Evolutionary conservation across 2,113 vertebrate genomes (phyloP).

Genomic region (Pseudorhombus dupliciocellatus): DNA sequence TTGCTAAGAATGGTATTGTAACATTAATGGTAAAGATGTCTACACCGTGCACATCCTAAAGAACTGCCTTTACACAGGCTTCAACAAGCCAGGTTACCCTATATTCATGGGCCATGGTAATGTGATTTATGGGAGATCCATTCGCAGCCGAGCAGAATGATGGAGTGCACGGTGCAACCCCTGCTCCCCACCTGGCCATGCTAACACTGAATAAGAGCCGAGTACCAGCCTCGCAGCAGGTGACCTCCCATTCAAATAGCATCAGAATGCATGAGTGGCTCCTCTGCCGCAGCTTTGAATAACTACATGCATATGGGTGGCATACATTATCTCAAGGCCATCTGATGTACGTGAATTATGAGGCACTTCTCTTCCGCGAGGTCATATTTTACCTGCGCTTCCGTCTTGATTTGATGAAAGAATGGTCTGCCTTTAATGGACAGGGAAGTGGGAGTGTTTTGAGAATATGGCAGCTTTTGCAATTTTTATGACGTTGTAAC

Average conservation of each 20-base stretch:
- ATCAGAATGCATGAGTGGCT: conserved; percentile 65
- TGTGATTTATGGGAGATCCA: conserved; percentile 71
- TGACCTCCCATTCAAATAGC: conserved; percentile 57
- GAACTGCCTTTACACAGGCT: conserved; percentile 22
- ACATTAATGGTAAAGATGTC: conserved; percentile 8
- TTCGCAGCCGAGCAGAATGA: conserved; percentile 64
- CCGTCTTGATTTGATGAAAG: conserved; percentile 76
- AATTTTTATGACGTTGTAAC: conserved; percentile 64
- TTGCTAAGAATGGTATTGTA: not conserved
- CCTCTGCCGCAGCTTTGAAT: conserved; percentile 67
- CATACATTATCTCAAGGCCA: conserved; percentile 58
- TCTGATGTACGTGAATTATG: conserved; percentile 72
- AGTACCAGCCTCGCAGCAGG: conserved; percentile 31
- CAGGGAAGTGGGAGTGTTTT: conserved; percentile 67
- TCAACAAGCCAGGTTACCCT: conserved; percentile 31
- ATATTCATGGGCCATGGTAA: conserved; percentile 44
- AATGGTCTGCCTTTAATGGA: conserved; percentile 74
- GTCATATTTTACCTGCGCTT: conserved; percentile 68
- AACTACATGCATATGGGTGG: conserved; percentile 71
- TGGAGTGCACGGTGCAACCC: conserved; percentile 55
- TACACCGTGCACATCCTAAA: not conserved
- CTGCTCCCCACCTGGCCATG: conserved; percentile 65
- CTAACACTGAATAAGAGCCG: conserved; percentile 59
- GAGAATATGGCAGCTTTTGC: conserved; percentile 68
- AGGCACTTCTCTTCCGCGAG: conserved; percentile 57